Evolutionary conservation across 2,797 vertebrate species (phyloP).

Genomic region (Buphagus erythrorhynchus): DNA sequence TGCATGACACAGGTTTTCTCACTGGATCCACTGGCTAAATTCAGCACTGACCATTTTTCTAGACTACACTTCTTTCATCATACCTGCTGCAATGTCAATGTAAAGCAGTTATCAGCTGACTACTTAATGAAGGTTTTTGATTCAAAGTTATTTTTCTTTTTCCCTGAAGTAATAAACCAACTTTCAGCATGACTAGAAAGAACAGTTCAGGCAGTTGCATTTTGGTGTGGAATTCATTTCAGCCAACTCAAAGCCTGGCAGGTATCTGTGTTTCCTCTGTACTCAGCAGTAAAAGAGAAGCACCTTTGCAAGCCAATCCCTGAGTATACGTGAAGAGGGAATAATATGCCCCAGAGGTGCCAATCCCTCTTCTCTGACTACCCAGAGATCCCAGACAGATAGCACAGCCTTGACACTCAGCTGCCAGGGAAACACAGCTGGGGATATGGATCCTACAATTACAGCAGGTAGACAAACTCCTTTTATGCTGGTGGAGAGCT

Average conservation of each 20-base stretch:
- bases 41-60: neutral
- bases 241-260: neutral
- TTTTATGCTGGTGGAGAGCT: neutral
- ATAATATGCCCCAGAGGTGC: slow-evolving; percentile 49
- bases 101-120: neutral
- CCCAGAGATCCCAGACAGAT: slow-evolving; percentile 62
- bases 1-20: neutral
- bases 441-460: neutral
- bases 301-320: neutral
- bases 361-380: slow-evolving; percentile 38
- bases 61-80: neutral
- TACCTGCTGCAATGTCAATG: neutral
- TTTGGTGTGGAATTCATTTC: neutral
- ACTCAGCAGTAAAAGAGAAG: neutral
- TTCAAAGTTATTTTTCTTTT: neutral
- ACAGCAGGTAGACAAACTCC: neutral
- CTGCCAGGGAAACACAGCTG: neutral
- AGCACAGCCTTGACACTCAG: neutral
- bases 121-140: neutral
- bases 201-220: neutral
- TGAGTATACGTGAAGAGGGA: neutral
- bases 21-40: neutral
- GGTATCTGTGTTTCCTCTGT: neutral
- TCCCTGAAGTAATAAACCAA: neutral
- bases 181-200: neutral